These are phyloP conservation scores for Oreochromis spilurus DNA, from an alignment of 2,113 vertebrate species.

Conservation along the genomic window DNA sequence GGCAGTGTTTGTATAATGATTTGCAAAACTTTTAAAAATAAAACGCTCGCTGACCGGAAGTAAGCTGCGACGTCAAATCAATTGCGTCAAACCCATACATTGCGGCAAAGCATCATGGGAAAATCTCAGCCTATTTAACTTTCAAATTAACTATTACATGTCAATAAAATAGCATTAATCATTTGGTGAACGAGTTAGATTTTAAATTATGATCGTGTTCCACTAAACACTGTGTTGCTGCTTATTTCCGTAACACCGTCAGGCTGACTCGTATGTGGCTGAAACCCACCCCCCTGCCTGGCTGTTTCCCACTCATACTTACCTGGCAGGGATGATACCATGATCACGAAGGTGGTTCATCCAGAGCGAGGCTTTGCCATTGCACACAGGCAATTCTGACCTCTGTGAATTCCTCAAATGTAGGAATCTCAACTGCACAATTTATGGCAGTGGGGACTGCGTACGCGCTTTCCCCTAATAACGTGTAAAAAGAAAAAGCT, in stretches of 20 bases:
- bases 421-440: slow-evolving; percentile 3
- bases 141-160: background rate
- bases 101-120: background rate
- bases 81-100: background rate
- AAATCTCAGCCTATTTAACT: background rate
- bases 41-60: background rate
- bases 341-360: slow-evolving; percentile 4
- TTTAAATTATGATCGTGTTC: background rate
- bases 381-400: background rate
- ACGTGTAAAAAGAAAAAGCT: rapidly evolving
- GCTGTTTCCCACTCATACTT: rapidly evolving
- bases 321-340: slow-evolving; percentile 20
- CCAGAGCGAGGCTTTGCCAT: background rate
- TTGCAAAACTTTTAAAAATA: background rate
- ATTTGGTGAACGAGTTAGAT: background rate
- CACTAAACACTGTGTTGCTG: background rate
- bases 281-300: rapidly evolving
- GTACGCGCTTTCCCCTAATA: background rate
- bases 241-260: background rate
- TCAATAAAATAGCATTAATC: background rate
- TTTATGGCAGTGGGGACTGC: background rate
- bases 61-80: background rate
- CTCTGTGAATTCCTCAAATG: background rate
- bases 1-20: background rate
- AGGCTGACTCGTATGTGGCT: background rate